Conservation (phyloP, 2,797 vertebrate genomes). For the Hoplostethus atlanticus region DNA sequence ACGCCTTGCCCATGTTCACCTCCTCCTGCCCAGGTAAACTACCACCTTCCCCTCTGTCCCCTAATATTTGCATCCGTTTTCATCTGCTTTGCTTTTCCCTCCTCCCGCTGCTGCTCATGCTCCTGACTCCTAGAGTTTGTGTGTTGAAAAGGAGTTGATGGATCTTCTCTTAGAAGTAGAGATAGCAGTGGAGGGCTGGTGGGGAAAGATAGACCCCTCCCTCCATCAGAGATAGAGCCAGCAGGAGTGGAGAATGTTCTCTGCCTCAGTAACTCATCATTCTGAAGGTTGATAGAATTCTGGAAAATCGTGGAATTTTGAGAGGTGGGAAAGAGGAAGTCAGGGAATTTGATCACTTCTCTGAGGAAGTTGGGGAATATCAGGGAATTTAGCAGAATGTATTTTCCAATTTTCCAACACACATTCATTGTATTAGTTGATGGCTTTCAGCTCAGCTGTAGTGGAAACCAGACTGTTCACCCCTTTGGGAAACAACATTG, state of each 20-base stretch:
- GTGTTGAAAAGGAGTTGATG: not conserved
- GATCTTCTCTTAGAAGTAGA: slow-evolving; percentile 29
- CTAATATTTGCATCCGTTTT: not conserved
- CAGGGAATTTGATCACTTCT: too few species aligned
- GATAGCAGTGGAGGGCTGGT: slow-evolving; percentile 62
- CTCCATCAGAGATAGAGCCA: slow-evolving; percentile 52
- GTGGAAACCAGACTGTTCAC: too few species aligned
- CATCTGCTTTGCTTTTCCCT: not conserved
- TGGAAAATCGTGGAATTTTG: too few species aligned
- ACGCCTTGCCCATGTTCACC: slow-evolving; percentile 95
- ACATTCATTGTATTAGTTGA: too few species aligned
- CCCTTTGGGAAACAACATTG: too few species aligned
- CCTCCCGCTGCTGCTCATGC: not conserved
- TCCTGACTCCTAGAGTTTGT: not conserved
- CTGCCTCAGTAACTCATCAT: not conserved
- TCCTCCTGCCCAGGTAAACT: slow-evolving; percentile 94
- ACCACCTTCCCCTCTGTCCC: not conserved
- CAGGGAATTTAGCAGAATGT: too few species aligned
- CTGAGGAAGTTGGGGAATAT: too few species aligned
- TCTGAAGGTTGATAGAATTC: too few species aligned
- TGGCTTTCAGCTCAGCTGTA: too few species aligned
- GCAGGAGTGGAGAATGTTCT: not conserved
- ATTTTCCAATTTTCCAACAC: too few species aligned
- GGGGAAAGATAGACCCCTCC: slow-evolving; percentile 76
- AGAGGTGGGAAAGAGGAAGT: too few species aligned